A percentile compares a stretch with the other conserved stretches of the same genome.
phyloP scores from a whole-genome alignment of 30 jellyfish, hydroid and myxozoan genomes.

The Aurelia aurita region DNA sequence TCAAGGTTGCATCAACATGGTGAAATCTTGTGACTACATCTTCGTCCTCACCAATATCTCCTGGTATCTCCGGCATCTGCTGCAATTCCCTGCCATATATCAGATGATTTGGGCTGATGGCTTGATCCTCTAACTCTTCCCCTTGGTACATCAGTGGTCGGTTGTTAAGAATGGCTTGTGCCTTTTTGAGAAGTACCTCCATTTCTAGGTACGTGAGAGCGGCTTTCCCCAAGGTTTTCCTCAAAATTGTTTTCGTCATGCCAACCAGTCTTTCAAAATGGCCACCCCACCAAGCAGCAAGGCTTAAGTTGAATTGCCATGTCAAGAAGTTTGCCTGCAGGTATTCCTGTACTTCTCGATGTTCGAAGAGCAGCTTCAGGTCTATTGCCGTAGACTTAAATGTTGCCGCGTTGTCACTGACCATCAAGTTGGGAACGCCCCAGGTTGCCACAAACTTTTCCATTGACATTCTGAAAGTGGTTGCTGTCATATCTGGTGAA shows the following conservation, averaged over 20 bases:
- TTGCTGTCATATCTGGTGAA: not conserved
- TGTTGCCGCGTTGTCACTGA: conserved; percentile 41
- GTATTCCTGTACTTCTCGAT: too few relatives aligned
- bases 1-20: conserved; percentile 12
- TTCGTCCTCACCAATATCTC: conserved; percentile 14
- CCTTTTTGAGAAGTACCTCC: conserved; percentile 26
- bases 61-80: conserved; percentile 45
- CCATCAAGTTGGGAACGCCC: conserved; percentile 18
- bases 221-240: conserved; percentile 22
- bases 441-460: conserved; percentile 19
- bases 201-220: not conserved
- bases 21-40: not conserved
- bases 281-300: conserved; percentile 62
- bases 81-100: conserved; percentile 24
- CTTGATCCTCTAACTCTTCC: conserved; percentile 38
- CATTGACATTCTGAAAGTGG: not conserved
- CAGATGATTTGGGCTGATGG: conserved; percentile 49
- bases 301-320: conserved; percentile 25
- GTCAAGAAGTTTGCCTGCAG: too few relatives aligned
- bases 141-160: conserved; percentile 39
- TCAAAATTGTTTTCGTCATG: conserved; percentile 18
- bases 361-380: not conserved
- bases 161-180: conserved; percentile 6
- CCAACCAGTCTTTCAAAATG: conserved; percentile 42
- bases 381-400: conserved; percentile 28